These are phyloP conservation scores for Nematopogon swammerdamellus DNA, from an alignment of 2,888 invertebrate species.

Conservation along the genomic window DNA sequence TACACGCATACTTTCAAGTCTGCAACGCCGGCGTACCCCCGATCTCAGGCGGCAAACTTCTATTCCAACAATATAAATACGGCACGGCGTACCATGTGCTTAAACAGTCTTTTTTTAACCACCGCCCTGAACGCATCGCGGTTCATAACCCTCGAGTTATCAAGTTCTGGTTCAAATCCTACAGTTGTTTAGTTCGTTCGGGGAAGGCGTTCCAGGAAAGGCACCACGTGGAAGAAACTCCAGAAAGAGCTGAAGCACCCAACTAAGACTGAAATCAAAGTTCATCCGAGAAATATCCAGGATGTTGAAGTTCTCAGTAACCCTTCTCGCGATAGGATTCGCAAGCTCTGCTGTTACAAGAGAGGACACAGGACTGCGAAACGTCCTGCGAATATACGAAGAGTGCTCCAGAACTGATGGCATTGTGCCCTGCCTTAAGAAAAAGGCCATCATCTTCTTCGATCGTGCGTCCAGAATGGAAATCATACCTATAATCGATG, in stretches of 20 bases:
- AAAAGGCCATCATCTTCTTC: slow-evolving; percentile 76
- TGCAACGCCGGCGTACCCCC: slow-evolving; percentile 19
- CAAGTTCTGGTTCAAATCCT: too few relatives aligned
- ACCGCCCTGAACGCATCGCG: slow-evolving; percentile 30
- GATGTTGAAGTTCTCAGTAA: slow-evolving; percentile 29
- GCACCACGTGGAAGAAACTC: too few relatives aligned
- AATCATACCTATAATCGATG: slow-evolving; percentile 56
- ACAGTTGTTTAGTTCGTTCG: too few relatives aligned
- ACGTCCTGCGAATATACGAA: slow-evolving; percentile 70
- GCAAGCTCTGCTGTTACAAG: slow-evolving; percentile 20
- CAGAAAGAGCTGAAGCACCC: too few relatives aligned
- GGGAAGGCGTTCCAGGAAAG: too few relatives aligned
- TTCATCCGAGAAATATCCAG: not conserved
- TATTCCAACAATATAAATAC: slow-evolving; percentile 52
- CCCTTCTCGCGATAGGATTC: slow-evolving; percentile 19
- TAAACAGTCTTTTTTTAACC: slow-evolving; percentile 54
- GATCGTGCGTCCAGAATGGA: slow-evolving; percentile 73
- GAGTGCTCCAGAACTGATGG: slow-evolving; percentile 72
- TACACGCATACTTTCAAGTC: slow-evolving; percentile 2
- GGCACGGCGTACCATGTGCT: slow-evolving; percentile 20
- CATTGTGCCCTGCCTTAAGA: slow-evolving; percentile 73
- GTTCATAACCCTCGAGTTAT: too few relatives aligned
- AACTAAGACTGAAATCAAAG: too few relatives aligned
- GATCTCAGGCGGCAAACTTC: slow-evolving; percentile 25
- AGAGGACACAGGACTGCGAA: slow-evolving; percentile 56